A percentile compares a stretch with the other conserved stretches of the same genome.
Conservation (phyloP, 2,113 vertebrate genomes). For the Poecile atricapillus region DNA sequence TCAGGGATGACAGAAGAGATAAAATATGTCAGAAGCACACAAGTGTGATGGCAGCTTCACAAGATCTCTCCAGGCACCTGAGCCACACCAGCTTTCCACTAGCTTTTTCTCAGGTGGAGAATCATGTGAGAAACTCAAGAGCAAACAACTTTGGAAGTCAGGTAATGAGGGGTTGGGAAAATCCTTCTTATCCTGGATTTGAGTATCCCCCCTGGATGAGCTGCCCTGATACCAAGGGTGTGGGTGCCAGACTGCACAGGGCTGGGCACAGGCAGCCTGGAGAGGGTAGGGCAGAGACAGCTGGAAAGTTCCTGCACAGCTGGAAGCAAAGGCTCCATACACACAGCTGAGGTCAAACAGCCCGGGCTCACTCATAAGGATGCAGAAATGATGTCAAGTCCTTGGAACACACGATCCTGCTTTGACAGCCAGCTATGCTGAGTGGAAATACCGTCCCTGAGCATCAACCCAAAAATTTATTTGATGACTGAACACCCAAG, state of each 20-base stretch:
- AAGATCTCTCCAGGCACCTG: background rate
- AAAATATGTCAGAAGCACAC: background rate
- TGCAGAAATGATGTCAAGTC: slow-evolving; percentile 20
- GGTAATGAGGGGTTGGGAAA: background rate
- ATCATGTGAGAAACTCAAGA: rapidly evolving
- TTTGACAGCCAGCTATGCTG: slow-evolving; percentile 11
- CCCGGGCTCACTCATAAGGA: background rate
- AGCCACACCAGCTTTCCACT: background rate
- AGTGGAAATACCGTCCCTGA: slow-evolving; percentile 1
- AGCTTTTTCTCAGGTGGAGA: background rate
- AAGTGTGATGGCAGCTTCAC: background rate
- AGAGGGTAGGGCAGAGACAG: background rate
- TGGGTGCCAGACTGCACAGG: background rate
- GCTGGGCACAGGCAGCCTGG: background rate
- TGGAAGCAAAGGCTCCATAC: background rate
- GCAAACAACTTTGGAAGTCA: background rate
- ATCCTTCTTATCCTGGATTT: background rate
- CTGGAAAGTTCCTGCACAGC: slow-evolving; percentile 12
- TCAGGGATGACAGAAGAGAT: background rate
- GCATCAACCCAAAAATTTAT: background rate
- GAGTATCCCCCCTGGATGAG: background rate
- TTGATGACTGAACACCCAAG: background rate
- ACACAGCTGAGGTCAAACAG: background rate
- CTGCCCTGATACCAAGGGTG: rapidly evolving
- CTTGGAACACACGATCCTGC: background rate